Evolutionary conservation across 2,113 vertebrate species (phyloP), one percentile per base, ranked within the genome.

Genomic region (Puntigrus tetrazona): DNA sequence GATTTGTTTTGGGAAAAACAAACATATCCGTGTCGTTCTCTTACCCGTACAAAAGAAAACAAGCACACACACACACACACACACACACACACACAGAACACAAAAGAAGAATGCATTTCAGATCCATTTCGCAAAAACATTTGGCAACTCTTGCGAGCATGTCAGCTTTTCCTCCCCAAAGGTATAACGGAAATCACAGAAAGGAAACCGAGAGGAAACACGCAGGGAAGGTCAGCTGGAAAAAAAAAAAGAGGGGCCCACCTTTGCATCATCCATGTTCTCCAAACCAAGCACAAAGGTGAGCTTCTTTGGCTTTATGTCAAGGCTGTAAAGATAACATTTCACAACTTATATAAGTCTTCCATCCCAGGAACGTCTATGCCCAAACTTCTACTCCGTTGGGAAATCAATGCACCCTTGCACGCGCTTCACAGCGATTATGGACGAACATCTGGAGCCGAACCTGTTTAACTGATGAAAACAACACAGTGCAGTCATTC

Each of bases 41-140:
- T 31, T 80, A 80, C 78, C 78, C 78, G 57, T 79, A 65, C n/a
- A 22, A 43, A 65, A 61, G 6, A 78, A 36, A 77, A 57, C 16
- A 25, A 9, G 41, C 52, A n/a, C 43, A 47, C 0, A 16, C 50
- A 38, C 52, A 27, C n/a, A 25, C 6, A 31, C 43, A 52, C 5
- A 31, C 4, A 29, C 38, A 63, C 1, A 13, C n/a, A 22, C 20
- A 9, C 34, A 3, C 70, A 63, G 20, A 1, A 43, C 57, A 43
- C 52, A 43, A 63, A 6, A 18, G 43, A 78, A 18, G 31, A 3
- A 38, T 10, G 50, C 50, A 36, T 57, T 57, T 34, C 50, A 77
- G 52, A 78, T 59, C 31, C 25, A 61, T 6, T 55, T 36, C 74
- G 43, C 36, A 27, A 3, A 43, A 20, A 59, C n/a, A 57, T 80